Evolutionary conservation across 2,888 invertebrate genomes (phyloP).

Genomic region (Osedax frankpressi): DNA sequence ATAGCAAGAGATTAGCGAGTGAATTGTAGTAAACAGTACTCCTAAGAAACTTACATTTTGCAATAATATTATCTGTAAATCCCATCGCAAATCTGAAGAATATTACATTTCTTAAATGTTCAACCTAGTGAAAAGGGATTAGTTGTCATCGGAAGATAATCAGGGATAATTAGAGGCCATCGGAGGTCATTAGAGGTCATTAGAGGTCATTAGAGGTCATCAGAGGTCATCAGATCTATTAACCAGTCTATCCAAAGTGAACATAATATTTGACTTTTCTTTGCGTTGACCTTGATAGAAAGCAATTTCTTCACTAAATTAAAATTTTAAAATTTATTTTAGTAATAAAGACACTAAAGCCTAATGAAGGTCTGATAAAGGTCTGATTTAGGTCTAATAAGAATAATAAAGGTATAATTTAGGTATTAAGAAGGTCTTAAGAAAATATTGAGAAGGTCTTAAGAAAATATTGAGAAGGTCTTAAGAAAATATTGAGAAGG

Average conservation of each 20-base stretch:
- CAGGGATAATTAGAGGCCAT: not conserved
- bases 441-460: no score
- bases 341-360: no score
- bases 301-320: constrained; percentile 70
- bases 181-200: not conserved
- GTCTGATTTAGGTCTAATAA: no score
- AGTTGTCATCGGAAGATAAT: constrained; percentile 5
- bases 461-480: no score
- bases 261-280: constrained; percentile 72
- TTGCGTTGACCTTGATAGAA: constrained; percentile 57
- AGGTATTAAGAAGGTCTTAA: no score
- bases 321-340: no score
- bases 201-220: not conserved
- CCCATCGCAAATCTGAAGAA: constrained; percentile 81
- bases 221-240: no score
- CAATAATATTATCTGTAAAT: constrained; percentile 84
- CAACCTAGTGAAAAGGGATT: constrained; percentile 50
- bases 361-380: no score
- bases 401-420: no score
- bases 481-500: no score
- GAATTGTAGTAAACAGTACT: no score
- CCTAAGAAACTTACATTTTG: constrained; percentile 84
- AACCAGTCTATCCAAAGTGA: constrained; percentile 73
- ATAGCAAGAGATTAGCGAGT: not conserved
- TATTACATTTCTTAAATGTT: constrained; percentile 71